Conservation (phyloP, 2,888 invertebrate species). For the Exephanes ischioxanthus region DNA sequence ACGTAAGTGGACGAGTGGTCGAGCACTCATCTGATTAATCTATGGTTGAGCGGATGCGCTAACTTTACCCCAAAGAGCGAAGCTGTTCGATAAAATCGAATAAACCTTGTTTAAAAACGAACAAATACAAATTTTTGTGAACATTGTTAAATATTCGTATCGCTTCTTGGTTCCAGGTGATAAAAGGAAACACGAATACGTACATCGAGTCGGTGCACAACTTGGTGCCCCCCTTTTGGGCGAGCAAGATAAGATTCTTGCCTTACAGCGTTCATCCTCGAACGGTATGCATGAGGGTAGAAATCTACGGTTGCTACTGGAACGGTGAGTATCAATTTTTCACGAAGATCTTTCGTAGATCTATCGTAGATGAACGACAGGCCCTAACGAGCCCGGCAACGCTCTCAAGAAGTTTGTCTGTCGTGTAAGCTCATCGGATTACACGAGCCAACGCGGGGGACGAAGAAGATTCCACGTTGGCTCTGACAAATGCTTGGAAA, state of each 20-base stretch:
- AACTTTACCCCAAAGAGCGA: neutral
- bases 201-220: slow-evolving; percentile 92
- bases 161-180: slow-evolving; percentile 87
- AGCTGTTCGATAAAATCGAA: neutral
- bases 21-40: slow-evolving; percentile 30
- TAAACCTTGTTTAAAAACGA: neutral
- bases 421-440: slow-evolving; percentile 27
- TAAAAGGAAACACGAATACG: slow-evolving; percentile 94
- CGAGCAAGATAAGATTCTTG: slow-evolving; percentile 93
- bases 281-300: slow-evolving; percentile 96
- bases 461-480: slow-evolving; percentile 5
- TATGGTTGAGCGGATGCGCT: neutral
- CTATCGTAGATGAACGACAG: slow-evolving; percentile 30
- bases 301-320: slow-evolving; percentile 95
- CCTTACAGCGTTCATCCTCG: slow-evolving; percentile 93
- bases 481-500: slow-evolving; percentile 12
- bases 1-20: slow-evolving; percentile 24
- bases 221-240: slow-evolving; percentile 94
- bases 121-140: neutral
- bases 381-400: slow-evolving; percentile 5
- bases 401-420: neutral
- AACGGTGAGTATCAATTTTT: slow-evolving; percentile 83
- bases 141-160: slow-evolving; percentile 24
- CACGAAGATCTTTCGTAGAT: slow-evolving; percentile 16
- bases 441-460: slow-evolving; percentile 7